A percentile compares a stretch with the other conserved stretches of the same genome.
These are phyloP conservation scores for Julus scandinavius DNA, from an alignment of 2,888 invertebrate species.

Conservation along the genomic window DNA sequence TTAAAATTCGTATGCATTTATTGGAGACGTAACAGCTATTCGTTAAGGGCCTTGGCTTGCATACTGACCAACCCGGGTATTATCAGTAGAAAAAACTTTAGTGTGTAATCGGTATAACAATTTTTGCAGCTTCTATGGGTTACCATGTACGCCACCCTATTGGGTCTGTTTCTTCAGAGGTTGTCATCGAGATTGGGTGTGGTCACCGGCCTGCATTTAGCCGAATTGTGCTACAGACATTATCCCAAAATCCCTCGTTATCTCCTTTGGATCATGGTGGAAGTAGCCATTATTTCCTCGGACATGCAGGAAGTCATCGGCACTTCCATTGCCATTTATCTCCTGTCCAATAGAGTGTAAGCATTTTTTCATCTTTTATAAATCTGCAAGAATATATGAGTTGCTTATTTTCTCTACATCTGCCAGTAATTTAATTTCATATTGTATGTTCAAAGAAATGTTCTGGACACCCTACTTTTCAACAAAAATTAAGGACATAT, in stretches of 20 bases:
- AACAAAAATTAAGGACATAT: no score
- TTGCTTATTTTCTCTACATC: no score
- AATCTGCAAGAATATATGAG: no score
- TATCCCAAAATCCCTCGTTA: conserved; percentile 68
- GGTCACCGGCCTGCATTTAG: conserved; percentile 69
- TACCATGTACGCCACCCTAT: conserved; percentile 80
- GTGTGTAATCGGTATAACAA: not conserved
- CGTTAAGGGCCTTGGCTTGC: no score
- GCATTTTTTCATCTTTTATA: no score
- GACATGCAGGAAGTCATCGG: conserved; percentile 71
- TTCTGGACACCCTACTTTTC: no score
- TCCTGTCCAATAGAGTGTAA: conserved; percentile 68
- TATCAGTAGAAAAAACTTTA: no score
- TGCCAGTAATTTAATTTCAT: no score
- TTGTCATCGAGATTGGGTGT: conserved; percentile 69
- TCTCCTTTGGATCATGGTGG: conserved; percentile 70
- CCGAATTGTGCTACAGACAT: conserved; percentile 64
- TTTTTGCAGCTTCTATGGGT: conserved; percentile 82
- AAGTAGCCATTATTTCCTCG: conserved; percentile 70
- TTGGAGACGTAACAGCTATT: no score
- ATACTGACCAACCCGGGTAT: no score
- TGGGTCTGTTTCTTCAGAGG: conserved; percentile 76
- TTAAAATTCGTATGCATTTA: no score
- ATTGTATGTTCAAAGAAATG: no score
- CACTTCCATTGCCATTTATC: conserved; percentile 70